Evolutionary conservation across 1,140 invertebrate species (phyloP).

Genomic region (Drosophila paulistorum): DNA sequence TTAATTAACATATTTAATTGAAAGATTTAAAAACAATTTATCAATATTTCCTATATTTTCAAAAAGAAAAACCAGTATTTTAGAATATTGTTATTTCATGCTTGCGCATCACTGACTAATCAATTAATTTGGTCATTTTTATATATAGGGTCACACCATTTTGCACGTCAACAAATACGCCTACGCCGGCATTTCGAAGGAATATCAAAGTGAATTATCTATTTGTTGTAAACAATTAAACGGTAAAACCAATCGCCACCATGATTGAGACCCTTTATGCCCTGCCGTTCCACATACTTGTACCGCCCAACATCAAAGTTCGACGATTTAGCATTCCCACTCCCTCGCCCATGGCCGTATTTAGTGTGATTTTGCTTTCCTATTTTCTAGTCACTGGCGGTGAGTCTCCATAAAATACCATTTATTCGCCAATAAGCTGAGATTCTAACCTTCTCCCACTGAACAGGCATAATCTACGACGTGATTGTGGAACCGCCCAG

Average conservation of each 20-base stretch:
- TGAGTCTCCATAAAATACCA: conserved; percentile 83
- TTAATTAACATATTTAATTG: too few relatives aligned
- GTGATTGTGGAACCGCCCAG: conserved; percentile 99
- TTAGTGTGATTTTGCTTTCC: conserved; percentile 94
- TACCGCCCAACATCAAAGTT: conserved; percentile 96
- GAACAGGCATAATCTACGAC: conserved; percentile 98
- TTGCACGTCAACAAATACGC: conserved; percentile 42
- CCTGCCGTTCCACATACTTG: conserved; percentile 92
- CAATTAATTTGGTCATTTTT: neutral
- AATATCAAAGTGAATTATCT: neutral
- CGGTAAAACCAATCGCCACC: neutral
- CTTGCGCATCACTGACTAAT: neutral
- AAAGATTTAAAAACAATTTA: too few relatives aligned
- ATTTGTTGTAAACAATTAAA: conserved; percentile 2
- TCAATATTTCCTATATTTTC: too few relatives aligned
- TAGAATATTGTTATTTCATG: neutral
- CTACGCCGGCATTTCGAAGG: conserved; percentile 54
- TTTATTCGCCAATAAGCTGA: neutral
- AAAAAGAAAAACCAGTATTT: too few relatives aligned
- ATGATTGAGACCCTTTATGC: conserved; percentile 91
- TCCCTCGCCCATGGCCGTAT: conserved; percentile 97
- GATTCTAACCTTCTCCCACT: conserved; percentile 33
- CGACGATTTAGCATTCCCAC: conserved; percentile 89
- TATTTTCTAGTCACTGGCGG: conserved; percentile 99
- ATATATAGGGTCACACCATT: neutral